Conservation (phyloP, 2,888 invertebrate species). For the Pandemis corylana region DNA sequence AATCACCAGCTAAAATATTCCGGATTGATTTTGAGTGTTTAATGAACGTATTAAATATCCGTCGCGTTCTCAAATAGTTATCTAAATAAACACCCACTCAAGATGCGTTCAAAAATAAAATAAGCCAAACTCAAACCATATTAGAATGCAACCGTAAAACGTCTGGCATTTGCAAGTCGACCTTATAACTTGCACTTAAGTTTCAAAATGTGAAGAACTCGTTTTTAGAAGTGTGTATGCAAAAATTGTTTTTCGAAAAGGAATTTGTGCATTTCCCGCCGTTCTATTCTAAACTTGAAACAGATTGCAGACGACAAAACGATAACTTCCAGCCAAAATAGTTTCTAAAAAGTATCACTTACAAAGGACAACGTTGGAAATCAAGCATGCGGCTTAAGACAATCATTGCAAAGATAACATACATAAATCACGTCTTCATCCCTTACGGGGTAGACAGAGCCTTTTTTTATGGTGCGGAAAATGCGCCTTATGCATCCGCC, state of each 20-base stretch:
- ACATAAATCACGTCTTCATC: too few species aligned
- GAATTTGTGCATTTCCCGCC: constrained; percentile 38
- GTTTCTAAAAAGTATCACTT: background rate
- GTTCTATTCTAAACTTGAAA: constrained; percentile 29
- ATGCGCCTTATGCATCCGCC: too few species aligned
- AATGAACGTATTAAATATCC: background rate
- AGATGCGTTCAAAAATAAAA: constrained; percentile 36
- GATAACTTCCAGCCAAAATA: constrained; percentile 29
- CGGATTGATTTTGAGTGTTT: too few species aligned
- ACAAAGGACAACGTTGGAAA: too few species aligned
- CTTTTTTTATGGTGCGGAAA: too few species aligned
- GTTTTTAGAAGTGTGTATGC: background rate
- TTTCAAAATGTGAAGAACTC: background rate
- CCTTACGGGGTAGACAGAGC: too few species aligned
- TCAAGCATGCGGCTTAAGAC: too few species aligned
- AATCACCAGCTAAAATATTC: too few species aligned
- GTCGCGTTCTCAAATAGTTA: constrained; percentile 24
- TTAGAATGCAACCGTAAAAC: background rate
- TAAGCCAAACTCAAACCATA: constrained; percentile 20
- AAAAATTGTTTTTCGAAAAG: constrained; percentile 26
- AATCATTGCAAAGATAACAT: too few species aligned
- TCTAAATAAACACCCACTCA: background rate
- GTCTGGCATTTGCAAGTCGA: too few species aligned
- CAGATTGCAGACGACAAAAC: constrained; percentile 34
- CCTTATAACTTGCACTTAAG: background rate